Conservation (phyloP, 2,113 vertebrate genomes). For the Turnix velox region DNA sequence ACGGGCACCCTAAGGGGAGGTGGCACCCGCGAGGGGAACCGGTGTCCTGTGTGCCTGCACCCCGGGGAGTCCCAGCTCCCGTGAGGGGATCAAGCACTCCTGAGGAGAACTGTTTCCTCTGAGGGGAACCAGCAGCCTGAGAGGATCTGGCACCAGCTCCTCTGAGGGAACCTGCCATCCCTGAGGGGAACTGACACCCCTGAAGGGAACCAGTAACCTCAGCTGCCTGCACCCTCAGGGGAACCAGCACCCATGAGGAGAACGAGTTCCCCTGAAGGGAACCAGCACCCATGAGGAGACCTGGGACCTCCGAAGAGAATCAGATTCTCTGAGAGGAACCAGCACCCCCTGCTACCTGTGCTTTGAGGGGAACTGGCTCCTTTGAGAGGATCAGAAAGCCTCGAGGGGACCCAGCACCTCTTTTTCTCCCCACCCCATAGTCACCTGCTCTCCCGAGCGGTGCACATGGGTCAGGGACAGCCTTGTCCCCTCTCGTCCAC, state of each 20-base stretch:
- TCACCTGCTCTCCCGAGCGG: neutral
- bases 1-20: neutral
- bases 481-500: neutral
- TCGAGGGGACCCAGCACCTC: neutral
- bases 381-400: neutral
- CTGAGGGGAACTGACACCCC: neutral
- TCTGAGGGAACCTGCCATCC: neutral
- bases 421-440: neutral
- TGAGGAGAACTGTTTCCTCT: neutral
- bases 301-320: neutral
- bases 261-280: too few relatives aligned
- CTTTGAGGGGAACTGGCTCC: neutral
- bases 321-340: neutral
- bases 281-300: neutral
- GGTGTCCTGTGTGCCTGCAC: too few relatives aligned
- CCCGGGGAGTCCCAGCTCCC: too few relatives aligned
- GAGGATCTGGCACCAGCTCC: rapidly evolving
- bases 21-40: neutral
- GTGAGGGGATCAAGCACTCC: neutral
- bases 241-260: neutral
- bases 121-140: neutral
- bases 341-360: neutral
- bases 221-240: neutral
- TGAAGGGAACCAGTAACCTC: neutral
- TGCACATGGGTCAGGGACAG: neutral